Percentiles rank a stretch among this genome's conserved stretches.
These are phyloP conservation scores for Camponotus vicinus DNA, from an alignment of 1,140 invertebrate genomes.

Conservation along the genomic window DNA sequence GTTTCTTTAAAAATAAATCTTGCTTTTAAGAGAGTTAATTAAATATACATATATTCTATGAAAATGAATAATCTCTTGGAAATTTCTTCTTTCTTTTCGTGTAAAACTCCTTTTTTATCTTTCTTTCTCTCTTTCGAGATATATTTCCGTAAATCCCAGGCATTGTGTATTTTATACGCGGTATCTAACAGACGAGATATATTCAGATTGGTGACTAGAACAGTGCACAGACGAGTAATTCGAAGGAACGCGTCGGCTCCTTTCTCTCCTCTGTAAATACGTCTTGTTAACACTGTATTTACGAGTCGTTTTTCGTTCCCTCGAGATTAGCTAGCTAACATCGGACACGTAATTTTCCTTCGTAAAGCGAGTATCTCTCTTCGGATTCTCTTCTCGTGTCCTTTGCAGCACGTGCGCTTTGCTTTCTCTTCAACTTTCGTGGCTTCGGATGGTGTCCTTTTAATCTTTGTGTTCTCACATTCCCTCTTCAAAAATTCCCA, in stretches of 20 bases:
- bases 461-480: conserved; percentile 38
- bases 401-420: conserved; percentile 1
- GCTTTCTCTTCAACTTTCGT: conserved; percentile 25
- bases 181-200: conserved; percentile 6
- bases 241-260: conserved; percentile 35
- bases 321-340: conserved; percentile 39
- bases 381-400: conserved; percentile 1
- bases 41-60: not conserved
- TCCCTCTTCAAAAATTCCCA: not conserved
- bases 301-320: conserved; percentile 56
- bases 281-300: conserved; percentile 62
- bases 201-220: conserved; percentile 37
- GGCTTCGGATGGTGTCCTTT: conserved; percentile 15
- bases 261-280: conserved; percentile 34
- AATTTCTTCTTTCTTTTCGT: not conserved
- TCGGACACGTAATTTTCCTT: conserved; percentile 49
- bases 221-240: conserved; percentile 38
- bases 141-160: not conserved
- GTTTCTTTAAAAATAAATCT: not conserved
- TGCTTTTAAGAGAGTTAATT: not conserved
- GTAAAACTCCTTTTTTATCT: too few species aligned
- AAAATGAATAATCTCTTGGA: not conserved
- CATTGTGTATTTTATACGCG: not conserved
- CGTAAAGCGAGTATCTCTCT: conserved; percentile 12
- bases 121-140: too few species aligned